A percentile compares a stretch with the other conserved stretches of the same genome.
These are phyloP conservation scores for Taenioides sp. DNA, from an alignment of 2,797 vertebrate genomes.

Conservation along the genomic window DNA sequence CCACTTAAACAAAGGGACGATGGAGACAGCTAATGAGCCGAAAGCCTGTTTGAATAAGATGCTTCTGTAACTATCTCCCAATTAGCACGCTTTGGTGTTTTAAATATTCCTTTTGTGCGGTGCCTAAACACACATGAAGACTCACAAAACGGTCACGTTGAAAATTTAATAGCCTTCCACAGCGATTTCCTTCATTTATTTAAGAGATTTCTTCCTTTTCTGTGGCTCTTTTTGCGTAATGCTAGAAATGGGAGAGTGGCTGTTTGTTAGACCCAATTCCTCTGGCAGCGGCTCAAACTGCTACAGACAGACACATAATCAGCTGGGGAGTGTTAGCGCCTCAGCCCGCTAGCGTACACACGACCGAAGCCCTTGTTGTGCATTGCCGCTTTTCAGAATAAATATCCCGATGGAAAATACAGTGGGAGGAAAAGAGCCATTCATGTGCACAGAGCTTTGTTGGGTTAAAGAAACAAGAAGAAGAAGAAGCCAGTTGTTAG, in stretches of 20 bases:
- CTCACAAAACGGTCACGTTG: constrained; percentile 79
- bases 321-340: constrained; percentile 78
- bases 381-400: constrained; percentile 74
- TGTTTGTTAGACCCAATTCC: constrained; percentile 81
- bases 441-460: constrained; percentile 72
- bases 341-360: constrained; percentile 76
- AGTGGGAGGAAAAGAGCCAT: constrained; percentile 66
- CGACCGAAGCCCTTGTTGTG: constrained; percentile 74
- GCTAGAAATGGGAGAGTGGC: constrained; percentile 72
- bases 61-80: constrained; percentile 71
- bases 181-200: constrained; percentile 82
- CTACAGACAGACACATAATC: constrained; percentile 83
- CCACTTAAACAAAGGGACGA: constrained; percentile 68
- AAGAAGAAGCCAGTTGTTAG: constrained; percentile 64
- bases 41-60: constrained; percentile 77
- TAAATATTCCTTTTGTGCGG: constrained; percentile 76
- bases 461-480: constrained; percentile 66
- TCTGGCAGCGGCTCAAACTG: constrained; percentile 82
- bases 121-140: constrained; percentile 82
- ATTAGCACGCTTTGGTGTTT: constrained; percentile 75
- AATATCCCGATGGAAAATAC: constrained; percentile 74
- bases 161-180: constrained; percentile 83
- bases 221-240: constrained; percentile 50
- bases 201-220: constrained; percentile 63
- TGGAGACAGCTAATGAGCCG: constrained; percentile 75